Evolutionary conservation across 2,113 vertebrate genomes (phyloP).

Genomic region (Bubo scandiacus): DNA sequence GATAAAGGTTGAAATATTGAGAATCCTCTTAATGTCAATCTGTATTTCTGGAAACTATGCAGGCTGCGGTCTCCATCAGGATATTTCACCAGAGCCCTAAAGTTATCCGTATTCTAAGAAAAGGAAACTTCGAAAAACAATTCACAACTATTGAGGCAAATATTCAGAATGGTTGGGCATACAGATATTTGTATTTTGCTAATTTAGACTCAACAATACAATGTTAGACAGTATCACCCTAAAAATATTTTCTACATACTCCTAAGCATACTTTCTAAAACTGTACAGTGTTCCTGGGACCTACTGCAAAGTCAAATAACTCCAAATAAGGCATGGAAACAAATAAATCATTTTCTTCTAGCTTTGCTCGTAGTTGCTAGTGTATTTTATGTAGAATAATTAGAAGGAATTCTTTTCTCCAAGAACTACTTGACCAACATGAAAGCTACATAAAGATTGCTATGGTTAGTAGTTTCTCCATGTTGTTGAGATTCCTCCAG

Average conservation of each 20-base stretch:
- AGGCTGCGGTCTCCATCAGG: neutral
- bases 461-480: neutral
- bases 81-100: neutral
- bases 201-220: neutral
- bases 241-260: neutral
- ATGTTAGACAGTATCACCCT: neutral
- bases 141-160: neutral
- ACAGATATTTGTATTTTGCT: neutral
- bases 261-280: neutral
- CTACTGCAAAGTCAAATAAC: neutral
- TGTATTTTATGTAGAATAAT: neutral
- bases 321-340: neutral
- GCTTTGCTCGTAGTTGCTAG: neutral
- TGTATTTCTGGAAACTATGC: neutral
- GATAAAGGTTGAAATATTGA: neutral
- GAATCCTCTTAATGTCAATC: neutral
- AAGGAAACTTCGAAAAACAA: neutral
- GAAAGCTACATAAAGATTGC: neutral
- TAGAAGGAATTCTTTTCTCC: neutral
- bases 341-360: neutral
- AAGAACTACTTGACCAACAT: neutral
- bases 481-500: neutral
- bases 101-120: neutral
- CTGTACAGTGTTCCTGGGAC: neutral
- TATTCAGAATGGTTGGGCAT: neutral